Evolutionary conservation across 2,888 invertebrate species (phyloP).

Genomic region (Biston stratarius): DNA sequence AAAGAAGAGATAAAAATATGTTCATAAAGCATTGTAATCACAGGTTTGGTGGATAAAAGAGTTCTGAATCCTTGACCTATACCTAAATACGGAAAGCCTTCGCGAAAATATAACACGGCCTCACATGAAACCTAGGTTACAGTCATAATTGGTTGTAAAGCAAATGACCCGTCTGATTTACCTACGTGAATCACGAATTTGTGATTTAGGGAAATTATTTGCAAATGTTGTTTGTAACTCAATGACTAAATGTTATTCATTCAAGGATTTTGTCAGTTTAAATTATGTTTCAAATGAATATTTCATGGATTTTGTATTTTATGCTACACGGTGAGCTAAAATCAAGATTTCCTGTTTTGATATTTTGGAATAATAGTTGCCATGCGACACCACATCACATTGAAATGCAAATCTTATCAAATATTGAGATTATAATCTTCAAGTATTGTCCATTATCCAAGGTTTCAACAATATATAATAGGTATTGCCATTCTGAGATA

Average conservation of each 20-base stretch:
- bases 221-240: background rate
- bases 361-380: background rate
- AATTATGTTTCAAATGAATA: background rate
- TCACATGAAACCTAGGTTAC: slow-evolving; percentile 35
- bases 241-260: background rate
- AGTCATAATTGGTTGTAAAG: slow-evolving; percentile 24
- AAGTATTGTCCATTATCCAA: background rate
- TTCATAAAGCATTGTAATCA: background rate
- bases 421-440: background rate
- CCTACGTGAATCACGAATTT: slow-evolving; percentile 24
- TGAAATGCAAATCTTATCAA: slow-evolving; percentile 12
- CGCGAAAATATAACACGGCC: slow-evolving; percentile 31
- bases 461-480: background rate
- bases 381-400: background rate
- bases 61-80: slow-evolving; percentile 30
- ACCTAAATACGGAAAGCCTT: slow-evolving; percentile 28
- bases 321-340: background rate
- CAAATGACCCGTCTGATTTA: slow-evolving; percentile 28
- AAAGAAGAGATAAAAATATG: background rate
- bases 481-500: background rate
- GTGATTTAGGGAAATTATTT: slow-evolving; percentile 17
- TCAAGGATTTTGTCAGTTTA: background rate
- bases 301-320: background rate
- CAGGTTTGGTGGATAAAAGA: background rate
- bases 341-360: background rate